A percentile compares a stretch with the other conserved stretches of the same genome.
Conservation (phyloP, 2,113 vertebrate species). For the Cryptomyrus ogoouensis region DNA sequence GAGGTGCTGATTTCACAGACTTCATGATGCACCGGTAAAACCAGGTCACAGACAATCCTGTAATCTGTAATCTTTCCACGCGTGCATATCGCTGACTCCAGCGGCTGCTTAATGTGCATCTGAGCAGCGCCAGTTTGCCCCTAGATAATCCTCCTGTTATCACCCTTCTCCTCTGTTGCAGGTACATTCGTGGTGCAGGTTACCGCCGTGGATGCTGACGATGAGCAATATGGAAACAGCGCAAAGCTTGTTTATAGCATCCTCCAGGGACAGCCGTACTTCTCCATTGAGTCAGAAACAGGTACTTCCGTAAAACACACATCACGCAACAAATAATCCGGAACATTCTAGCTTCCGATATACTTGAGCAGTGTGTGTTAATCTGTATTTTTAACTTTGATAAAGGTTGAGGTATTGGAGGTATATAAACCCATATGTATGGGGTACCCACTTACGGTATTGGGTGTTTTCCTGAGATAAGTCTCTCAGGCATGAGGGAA, state of each 20-base stretch:
- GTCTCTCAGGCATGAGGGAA: neutral
- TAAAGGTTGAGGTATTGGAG: neutral
- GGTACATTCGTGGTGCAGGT: conserved; percentile 88
- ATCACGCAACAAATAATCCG: neutral
- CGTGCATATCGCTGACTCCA: neutral
- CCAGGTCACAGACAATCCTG: neutral
- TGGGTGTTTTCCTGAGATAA: neutral
- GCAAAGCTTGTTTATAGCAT: conserved; percentile 96
- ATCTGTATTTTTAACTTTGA: neutral
- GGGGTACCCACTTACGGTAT: neutral
- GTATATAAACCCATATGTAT: neutral
- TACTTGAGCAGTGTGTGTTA: neutral
- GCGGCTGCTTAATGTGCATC: neutral
- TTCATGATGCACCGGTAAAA: neutral
- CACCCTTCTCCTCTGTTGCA: conserved; percentile 39
- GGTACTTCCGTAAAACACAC: conserved; percentile 56
- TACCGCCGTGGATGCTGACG: conserved; percentile 87
- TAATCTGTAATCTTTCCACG: neutral
- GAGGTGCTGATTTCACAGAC: neutral
- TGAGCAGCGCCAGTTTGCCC: neutral
- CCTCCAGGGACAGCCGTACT: conserved; percentile 92
- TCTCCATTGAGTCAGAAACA: conserved; percentile 93
- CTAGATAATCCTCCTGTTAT: conserved; percentile 13
- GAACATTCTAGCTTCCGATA: neutral
- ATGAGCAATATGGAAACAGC: conserved; percentile 91